Percentiles rank a stretch among this genome's conserved stretches.
Conservation (phyloP, 2,113 vertebrate genomes). For the Ammodytes marinus region DNA sequence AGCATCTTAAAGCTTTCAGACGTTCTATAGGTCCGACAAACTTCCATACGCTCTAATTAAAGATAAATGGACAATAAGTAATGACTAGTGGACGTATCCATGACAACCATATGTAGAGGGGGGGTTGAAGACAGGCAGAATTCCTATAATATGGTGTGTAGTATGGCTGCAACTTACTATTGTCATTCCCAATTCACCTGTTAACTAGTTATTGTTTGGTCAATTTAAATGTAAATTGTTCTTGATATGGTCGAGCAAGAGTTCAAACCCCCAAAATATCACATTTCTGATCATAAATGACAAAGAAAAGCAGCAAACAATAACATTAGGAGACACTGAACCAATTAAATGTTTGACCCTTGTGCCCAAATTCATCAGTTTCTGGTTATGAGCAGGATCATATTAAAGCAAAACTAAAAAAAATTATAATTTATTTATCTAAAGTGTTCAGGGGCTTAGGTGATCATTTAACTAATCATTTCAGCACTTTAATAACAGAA, state of each 20-base stretch:
- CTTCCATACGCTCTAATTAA: constrained; percentile 1
- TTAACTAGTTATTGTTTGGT: not conserved
- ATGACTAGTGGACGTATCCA: not conserved
- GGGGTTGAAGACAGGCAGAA: not conserved
- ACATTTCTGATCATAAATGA: not conserved
- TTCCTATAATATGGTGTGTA: too few relatives aligned
- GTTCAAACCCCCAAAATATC: not conserved
- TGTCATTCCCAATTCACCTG: not conserved
- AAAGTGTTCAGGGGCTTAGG: not conserved
- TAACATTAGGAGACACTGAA: not conserved
- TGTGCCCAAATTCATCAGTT: not conserved
- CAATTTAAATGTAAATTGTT: not conserved
- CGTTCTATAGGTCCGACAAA: constrained; percentile 13
- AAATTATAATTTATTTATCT: not conserved
- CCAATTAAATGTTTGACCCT: not conserved
- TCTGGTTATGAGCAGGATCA: not conserved
- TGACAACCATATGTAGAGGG: not conserved
- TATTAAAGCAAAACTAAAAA: not conserved
- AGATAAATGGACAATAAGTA: constrained; percentile 32
- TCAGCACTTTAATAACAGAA: not conserved
- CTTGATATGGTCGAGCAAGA: not conserved
- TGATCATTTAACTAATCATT: not conserved
- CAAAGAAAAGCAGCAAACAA: not conserved
- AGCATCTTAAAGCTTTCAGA: constrained; percentile 60
- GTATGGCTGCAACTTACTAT: not conserved